Percentiles rank a stretch among this genome's conserved stretches.
phyloP scores from a whole-genome alignment of 2,888 invertebrate genomes.

The Drosophila aldrichi region DNA sequence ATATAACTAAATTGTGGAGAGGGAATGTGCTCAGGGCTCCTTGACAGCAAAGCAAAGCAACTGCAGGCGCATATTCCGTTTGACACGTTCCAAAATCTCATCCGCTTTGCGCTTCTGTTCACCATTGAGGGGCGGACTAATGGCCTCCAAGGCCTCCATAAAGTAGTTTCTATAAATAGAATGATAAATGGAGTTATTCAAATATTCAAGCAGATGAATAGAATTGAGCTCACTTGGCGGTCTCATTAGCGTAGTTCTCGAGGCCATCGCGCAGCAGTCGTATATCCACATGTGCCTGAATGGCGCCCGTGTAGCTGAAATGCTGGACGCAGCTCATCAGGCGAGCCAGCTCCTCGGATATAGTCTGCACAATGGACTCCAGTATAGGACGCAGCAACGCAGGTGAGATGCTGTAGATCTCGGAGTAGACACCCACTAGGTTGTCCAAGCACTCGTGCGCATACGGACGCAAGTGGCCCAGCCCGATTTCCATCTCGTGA shows the following conservation, averaged over 20 bases:
- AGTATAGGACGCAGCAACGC: conserved; percentile 90
- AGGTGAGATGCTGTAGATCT: conserved; percentile 89
- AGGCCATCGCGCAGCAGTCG: conserved; percentile 89
- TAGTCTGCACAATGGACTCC: conserved; percentile 94
- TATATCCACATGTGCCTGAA: conserved; percentile 93
- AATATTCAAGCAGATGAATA: not conserved
- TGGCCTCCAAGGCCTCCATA: conserved; percentile 92
- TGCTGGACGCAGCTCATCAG: conserved; percentile 92
- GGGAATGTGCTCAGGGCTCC: conserved; percentile 77
- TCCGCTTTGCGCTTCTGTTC: conserved; percentile 88
- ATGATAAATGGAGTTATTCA: conserved; percentile 49
- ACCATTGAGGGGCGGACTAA: conserved; percentile 88
- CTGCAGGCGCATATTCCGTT: conserved; percentile 89
- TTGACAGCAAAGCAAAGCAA: conserved; percentile 87
- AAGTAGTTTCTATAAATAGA: conserved; percentile 88
- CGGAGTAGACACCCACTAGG: conserved; percentile 87
- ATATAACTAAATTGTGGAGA: conserved; percentile 5
- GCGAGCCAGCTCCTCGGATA: conserved; percentile 96
- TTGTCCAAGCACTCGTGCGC: conserved; percentile 95
- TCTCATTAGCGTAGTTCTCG: conserved; percentile 88
- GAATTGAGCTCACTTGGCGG: conserved; percentile 87
- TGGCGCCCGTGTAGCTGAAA: conserved; percentile 89
- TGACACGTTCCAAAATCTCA: conserved; percentile 88
- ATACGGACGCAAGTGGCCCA: conserved; percentile 93
- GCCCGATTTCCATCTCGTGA: conserved; percentile 90